Conservation (phyloP, 2,797 vertebrate species). For the Coluber constrictor region DNA sequence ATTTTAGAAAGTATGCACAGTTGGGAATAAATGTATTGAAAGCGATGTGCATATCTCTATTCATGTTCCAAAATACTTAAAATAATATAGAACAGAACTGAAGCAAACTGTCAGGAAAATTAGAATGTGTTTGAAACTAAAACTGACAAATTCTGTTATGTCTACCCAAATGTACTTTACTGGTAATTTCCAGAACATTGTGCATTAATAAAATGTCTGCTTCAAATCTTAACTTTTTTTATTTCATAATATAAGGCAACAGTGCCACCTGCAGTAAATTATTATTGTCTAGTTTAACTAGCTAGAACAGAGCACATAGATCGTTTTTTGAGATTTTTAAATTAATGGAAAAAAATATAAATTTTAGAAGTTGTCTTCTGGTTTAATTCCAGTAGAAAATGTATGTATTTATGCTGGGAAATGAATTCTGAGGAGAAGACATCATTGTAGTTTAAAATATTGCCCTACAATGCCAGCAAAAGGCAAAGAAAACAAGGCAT, state of each 20-base stretch:
- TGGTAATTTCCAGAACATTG: constrained; percentile 28
- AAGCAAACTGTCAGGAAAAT: neutral
- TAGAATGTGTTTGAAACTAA: neutral
- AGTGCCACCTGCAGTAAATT: constrained; percentile 65
- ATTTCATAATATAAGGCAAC: constrained; percentile 43
- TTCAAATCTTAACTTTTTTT: neutral
- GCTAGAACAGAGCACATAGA: neutral
- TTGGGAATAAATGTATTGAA: neutral
- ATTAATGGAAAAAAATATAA: neutral
- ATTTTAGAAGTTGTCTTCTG: neutral
- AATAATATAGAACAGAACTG: neutral
- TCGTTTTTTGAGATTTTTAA: constrained; percentile 6
- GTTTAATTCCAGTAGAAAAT: neutral
- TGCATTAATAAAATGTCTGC: neutral
- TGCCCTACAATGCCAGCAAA: neutral
- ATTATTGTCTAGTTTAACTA: constrained; percentile 31
- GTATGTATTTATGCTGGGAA: neutral
- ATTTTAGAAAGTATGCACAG: neutral
- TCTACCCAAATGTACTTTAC: neutral
- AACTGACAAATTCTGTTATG: neutral
- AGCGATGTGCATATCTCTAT: neutral
- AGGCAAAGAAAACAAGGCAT: neutral
- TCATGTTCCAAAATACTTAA: neutral
- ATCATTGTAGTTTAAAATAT: neutral
- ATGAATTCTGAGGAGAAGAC: neutral